Conservation (phyloP, 2,888 invertebrate genomes). For the Itoplectis maculator region DNA sequence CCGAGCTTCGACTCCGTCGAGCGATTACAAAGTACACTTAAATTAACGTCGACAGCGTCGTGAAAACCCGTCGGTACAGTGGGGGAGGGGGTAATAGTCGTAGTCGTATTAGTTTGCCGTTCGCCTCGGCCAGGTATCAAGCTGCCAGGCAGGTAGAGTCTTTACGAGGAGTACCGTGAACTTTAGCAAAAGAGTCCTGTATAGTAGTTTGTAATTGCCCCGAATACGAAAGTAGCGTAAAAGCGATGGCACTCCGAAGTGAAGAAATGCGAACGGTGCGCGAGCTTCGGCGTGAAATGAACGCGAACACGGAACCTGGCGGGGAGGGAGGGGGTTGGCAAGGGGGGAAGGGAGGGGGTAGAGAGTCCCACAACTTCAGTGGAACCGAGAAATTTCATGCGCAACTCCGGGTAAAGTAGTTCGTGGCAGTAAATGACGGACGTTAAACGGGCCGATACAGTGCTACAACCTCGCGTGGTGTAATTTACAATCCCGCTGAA, state of each 20-base stretch:
- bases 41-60: conserved; percentile 42
- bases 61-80: conserved; percentile 1
- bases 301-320: conserved; percentile 5
- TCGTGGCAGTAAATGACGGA: conserved; percentile 25
- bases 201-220: conserved; percentile 50
- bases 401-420: conserved; percentile 13
- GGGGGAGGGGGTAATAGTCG: conserved; percentile 1
- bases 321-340: too few species aligned
- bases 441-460: conserved; percentile 37
- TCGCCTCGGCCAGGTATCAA: conserved; percentile 5
- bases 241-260: conserved; percentile 11
- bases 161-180: conserved; percentile 30
- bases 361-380: conserved; percentile 9
- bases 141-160: conserved; percentile 2
- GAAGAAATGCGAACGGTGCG: conserved; percentile 26
- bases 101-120: conserved; percentile 39
- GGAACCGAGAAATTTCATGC: conserved; percentile 24
- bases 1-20: conserved; percentile 25
- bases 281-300: neutral
- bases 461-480: neutral
- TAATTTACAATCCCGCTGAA: conserved; percentile 13
- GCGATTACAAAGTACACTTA: conserved; percentile 45
- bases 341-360: too few species aligned
- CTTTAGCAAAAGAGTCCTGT: conserved; percentile 33
- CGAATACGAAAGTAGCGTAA: conserved; percentile 44